phyloP scores from a whole-genome alignment of 1,140 invertebrate species.

The Schlechtendalia chinensis region DNA sequence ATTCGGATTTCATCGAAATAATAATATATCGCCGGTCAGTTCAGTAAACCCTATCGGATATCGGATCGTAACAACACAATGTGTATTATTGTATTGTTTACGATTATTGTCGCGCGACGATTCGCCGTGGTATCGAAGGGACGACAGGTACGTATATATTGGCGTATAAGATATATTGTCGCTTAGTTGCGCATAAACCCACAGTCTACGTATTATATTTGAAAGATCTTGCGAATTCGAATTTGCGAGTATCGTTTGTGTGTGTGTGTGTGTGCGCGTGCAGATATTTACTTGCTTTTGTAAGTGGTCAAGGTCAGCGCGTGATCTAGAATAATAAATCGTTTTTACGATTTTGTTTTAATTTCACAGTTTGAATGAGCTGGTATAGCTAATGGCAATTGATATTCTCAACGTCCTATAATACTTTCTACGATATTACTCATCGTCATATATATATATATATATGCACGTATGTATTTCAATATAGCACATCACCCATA shows the following conservation, averaged over 20 bases:
- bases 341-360: slow-evolving; percentile 34
- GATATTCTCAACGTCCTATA: slow-evolving; percentile 10
- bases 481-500: slow-evolving; percentile 11
- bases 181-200: not conserved
- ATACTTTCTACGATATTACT: slow-evolving; percentile 6
- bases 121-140: slow-evolving; percentile 1
- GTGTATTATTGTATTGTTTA: slow-evolving; percentile 6
- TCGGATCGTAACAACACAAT: not conserved
- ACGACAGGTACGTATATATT: not conserved
- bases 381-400: slow-evolving; percentile 12
- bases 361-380: slow-evolving; percentile 19
- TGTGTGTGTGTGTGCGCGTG: too few species aligned
- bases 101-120: not conserved
- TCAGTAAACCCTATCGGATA: not conserved
- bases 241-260: too few species aligned
- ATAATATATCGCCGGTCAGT: not conserved
- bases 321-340: slow-evolving; percentile 22
- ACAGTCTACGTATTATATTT: not conserved
- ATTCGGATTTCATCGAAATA: not conserved
- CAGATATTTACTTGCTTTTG: not conserved
- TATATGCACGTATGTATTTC: not conserved
- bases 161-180: too few species aligned
- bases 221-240: too few species aligned
- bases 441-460: not conserved
- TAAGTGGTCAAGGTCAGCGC: not conserved